Evolutionary conservation across 2,888 invertebrate species (phyloP).

Genomic region (Tetrapedia diversipes): DNA sequence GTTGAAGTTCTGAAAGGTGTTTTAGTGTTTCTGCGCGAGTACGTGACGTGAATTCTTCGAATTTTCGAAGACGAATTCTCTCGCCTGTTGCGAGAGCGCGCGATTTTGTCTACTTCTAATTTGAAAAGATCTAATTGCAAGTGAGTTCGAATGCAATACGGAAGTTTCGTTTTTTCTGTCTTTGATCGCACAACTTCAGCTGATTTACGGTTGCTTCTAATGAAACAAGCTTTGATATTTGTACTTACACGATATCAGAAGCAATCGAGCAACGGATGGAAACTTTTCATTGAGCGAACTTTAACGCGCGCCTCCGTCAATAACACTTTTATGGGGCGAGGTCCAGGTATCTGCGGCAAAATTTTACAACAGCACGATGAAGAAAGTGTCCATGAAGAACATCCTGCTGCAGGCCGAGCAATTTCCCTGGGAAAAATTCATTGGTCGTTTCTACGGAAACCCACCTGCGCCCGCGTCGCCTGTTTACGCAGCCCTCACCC

Average conservation of each 20-base stretch:
- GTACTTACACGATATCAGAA: too few relatives aligned
- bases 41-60: too few relatives aligned
- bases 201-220: neutral
- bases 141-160: too few relatives aligned
- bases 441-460: conserved; percentile 65
- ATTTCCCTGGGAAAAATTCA: conserved; percentile 71
- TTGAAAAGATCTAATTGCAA: too few relatives aligned
- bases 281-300: conserved; percentile 32
- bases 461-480: conserved; percentile 70
- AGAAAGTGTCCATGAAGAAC: conserved; percentile 63
- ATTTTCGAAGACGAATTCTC: too few relatives aligned
- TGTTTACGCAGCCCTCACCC: conserved; percentile 61
- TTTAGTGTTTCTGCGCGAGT: too few relatives aligned
- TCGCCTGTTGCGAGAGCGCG: too few relatives aligned
- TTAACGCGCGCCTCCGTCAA: conserved; percentile 19
- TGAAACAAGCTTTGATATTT: neutral
- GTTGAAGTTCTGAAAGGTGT: too few relatives aligned
- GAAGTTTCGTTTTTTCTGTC: too few relatives aligned
- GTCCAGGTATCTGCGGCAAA: conserved; percentile 35
- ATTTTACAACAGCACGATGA: conserved; percentile 53
- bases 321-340: conserved; percentile 37
- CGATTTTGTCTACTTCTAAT: too few relatives aligned
- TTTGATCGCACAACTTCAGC: too few relatives aligned
- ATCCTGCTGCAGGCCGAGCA: conserved; percentile 58
- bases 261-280: neutral